Conservation (phyloP, 2,888 invertebrate species). For the Pachycephus smyrnensis region DNA sequence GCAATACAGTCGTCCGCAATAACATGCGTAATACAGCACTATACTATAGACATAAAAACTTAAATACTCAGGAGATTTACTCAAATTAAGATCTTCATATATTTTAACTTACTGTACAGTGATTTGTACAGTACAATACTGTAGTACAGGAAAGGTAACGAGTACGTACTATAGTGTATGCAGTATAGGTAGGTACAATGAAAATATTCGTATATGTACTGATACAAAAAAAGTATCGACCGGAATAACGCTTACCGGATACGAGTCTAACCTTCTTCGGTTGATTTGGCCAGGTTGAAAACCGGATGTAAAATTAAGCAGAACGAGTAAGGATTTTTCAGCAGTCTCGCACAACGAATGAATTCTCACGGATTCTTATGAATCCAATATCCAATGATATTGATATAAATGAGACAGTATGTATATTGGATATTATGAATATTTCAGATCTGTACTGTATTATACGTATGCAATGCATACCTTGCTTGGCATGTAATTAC, state of each 20-base stretch:
- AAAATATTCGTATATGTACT: not conserved
- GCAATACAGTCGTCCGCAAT: conserved; percentile 67
- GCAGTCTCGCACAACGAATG: not conserved
- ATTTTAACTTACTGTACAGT: not conserved
- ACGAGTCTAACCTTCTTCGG: not conserved
- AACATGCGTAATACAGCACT: conserved; percentile 29
- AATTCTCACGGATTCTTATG: not conserved
- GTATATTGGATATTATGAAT: not conserved
- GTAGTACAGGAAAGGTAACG: not conserved
- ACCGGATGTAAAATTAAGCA: not conserved
- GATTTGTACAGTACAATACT: not conserved
- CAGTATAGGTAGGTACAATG: not conserved
- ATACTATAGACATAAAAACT: not conserved
- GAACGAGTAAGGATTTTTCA: not conserved
- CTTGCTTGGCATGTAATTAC: not conserved
- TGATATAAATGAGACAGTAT: not conserved
- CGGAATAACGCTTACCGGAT: not conserved
- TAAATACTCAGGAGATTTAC: not conserved
- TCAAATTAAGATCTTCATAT: not conserved
- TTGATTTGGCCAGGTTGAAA: not conserved
- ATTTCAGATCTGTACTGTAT: not conserved
- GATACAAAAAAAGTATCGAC: not conserved
- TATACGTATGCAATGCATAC: not conserved
- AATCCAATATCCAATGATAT: not conserved
- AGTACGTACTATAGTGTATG: not conserved